Base-by-base conservation (phyloP, 2,888 invertebrate species). In the Eupithecia vulgata region DNA sequence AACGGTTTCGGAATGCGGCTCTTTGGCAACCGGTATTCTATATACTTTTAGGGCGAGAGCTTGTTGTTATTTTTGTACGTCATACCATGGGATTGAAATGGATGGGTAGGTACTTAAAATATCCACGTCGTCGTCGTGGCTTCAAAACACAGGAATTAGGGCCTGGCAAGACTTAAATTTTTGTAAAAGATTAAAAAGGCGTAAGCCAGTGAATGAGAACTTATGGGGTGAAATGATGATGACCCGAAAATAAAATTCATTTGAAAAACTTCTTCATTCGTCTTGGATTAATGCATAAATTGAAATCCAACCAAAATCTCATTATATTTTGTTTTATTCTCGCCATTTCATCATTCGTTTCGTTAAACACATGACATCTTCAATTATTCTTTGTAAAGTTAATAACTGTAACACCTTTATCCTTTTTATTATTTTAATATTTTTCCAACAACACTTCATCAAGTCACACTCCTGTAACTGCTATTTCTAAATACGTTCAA, bases 1-100 rank as follows among this genome's bases (percentile, higher is more conserved):
- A 75, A 70, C 71, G 73, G 76, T 75, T 65, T 67, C 69, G 61
- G 73, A 71, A 37, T 25, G 40, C 72, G 48, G 65, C 74, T 70
- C 73, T 73, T 79, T 75, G 75, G 72, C 62, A 70, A 70, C 68
- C 48, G 70, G 48, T 65, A 65, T 68, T 42, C 62, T 57, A 57
- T 48, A 70, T 73, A 62, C 64, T 59, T 65, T 42, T 68, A 66
- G 71, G 15, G 5, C n/a, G 35, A 37, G 66, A 71, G 66, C 37
- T 30, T 2, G n/a, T 25, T 25, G 35, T 2, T 6, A 10, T 25
- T 67, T 52, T 42, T 17, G 5, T 67, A 61, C 62, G 12, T 45
- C 70, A 64, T 62, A n/a, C 52, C 52, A 25, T 21, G 48, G 8
- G n/a, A 6, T n/a, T 17, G 17, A 45, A 45, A 45, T 5, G 42